phyloP scores from a whole-genome alignment of 2,888 invertebrate species.

The Hetaerina titia region DNA sequence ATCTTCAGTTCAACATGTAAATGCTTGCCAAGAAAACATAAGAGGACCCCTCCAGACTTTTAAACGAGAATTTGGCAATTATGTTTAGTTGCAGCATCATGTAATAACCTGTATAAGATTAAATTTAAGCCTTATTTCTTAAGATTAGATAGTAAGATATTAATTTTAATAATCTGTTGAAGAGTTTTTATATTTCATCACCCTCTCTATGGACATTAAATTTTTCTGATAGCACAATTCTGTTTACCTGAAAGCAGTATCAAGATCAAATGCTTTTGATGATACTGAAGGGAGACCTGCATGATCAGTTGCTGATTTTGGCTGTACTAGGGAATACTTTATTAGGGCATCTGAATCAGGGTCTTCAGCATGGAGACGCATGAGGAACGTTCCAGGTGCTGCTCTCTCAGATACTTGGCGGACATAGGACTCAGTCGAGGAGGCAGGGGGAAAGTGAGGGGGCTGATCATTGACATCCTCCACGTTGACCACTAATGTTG shows the following conservation, averaged over 20 bases:
- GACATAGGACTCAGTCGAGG: slow-evolving; percentile 81
- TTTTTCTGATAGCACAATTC: slow-evolving; percentile 69
- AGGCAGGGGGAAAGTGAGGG: slow-evolving; percentile 84
- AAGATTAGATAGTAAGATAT: too few species aligned
- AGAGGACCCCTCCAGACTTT: too few species aligned
- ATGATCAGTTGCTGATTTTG: slow-evolving; percentile 85
- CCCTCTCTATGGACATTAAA: neutral
- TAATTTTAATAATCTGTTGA: too few species aligned
- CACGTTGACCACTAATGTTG: slow-evolving; percentile 86
- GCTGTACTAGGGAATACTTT: slow-evolving; percentile 84
- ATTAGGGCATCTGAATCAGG: slow-evolving; percentile 85
- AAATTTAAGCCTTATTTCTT: too few species aligned
- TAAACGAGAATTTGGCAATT: too few species aligned
- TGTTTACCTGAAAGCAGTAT: slow-evolving; percentile 82
- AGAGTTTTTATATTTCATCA: neutral
- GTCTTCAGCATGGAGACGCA: slow-evolving; percentile 84
- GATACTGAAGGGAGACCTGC: slow-evolving; percentile 80
- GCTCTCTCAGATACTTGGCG: slow-evolving; percentile 83
- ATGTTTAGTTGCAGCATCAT: too few species aligned
- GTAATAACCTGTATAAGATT: neutral
- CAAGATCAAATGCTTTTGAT: slow-evolving; percentile 84
- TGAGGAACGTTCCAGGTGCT: slow-evolving; percentile 80
- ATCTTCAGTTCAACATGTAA: too few species aligned
- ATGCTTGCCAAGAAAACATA: too few species aligned
- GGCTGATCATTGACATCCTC: slow-evolving; percentile 90